Conservation (phyloP, 2,113 vertebrate genomes). For the Salvator merianae region DNA sequence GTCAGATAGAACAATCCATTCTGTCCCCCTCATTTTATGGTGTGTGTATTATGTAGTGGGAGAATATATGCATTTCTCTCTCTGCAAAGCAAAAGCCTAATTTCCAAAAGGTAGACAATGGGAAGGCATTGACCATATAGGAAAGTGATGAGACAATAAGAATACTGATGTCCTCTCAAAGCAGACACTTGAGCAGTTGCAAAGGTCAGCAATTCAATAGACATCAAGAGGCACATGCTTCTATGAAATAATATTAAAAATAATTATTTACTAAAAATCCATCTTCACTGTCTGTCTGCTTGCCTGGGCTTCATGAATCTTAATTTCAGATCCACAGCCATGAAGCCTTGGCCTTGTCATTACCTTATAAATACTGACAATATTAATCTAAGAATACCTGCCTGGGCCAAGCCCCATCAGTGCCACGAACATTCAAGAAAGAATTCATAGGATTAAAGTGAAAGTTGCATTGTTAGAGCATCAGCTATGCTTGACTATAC, state of each 20-base stretch:
- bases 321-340: not conserved
- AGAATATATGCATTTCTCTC: not conserved
- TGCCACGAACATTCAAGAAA: not conserved
- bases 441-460: not conserved
- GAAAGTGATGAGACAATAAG: no score
- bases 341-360: not conserved
- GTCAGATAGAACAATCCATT: not conserved
- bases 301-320: not conserved
- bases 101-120: not conserved
- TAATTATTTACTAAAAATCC: not conserved
- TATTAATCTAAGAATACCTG: not conserved
- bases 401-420: not conserved
- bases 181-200: not conserved
- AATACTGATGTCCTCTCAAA: no score
- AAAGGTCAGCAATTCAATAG: no score
- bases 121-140: not conserved
- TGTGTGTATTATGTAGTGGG: not conserved
- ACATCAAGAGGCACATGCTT: not conserved
- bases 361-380: not conserved
- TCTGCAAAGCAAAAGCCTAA: not conserved
- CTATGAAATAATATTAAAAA: not conserved
- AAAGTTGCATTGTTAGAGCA: conserved; percentile 4
- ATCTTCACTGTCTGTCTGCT: not conserved
- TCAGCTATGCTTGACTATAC: conserved; percentile 6
- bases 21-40: not conserved